Evolutionary conservation across 2,797 vertebrate species (phyloP), one percentile per base, ranked within the genome.

Genomic region (Phoeniculus purpureus): DNA sequence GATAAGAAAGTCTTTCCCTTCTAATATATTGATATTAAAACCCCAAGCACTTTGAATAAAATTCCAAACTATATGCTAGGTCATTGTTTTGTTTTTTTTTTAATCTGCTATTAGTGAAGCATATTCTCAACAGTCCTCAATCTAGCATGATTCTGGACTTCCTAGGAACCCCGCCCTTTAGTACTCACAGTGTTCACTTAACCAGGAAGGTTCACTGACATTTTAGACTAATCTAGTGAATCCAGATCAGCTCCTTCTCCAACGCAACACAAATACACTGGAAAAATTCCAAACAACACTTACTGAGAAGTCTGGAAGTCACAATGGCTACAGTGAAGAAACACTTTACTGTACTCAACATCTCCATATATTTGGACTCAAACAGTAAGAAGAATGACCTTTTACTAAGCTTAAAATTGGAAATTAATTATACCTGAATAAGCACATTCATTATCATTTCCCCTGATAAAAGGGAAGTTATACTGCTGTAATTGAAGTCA

Each of bases 381-480:
- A 74, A 10, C 51, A 72, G 58, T 32, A 79, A 61, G 71, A 90
- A 66, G 27, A 80, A 89, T 61, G 77, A 92, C 43, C 47, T 91
- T 79, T 74, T 50, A 81, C 54, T 48, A 19, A 85, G 81, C 43
- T 91, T 84, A 64, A 86, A 94, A 90, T 25, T 94, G 65, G 31
- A 82, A 80, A 94, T 88, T 85, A 94, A 88, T 91, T 90, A 80
- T 67, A 91, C 85, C 90, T 74, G 75, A 92, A 94, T 94, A 94
- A 88, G 92, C 85, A 92, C 74, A 93, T 90, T 93, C 93, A 88
- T 88, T 93, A 88, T 80, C 81, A 81, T 91, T 95, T 96, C 67
- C 85, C 81, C 61, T 76, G 81, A 95, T 84, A 95, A 91, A 92
- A 91, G 52, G 90, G 88, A 95, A 95, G 90, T 90, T 95, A 92